phyloP scores from a whole-genome alignment of 2,113 vertebrate genomes.

The Triplophysa rosa region DNA sequence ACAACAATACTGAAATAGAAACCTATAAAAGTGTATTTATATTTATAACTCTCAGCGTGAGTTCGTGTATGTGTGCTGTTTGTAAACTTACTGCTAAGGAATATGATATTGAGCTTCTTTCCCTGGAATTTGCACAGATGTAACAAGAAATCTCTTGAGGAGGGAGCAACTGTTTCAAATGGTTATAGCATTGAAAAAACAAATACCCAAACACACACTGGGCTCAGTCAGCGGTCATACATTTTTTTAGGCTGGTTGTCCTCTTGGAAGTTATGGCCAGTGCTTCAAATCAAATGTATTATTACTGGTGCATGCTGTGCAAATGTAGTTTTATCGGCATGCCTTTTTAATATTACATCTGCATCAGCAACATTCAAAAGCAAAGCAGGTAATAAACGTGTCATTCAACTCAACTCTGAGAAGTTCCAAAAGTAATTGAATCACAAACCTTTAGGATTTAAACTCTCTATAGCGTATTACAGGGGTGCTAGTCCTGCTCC shows the following conservation, averaged over 20 bases:
- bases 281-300: background rate
- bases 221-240: background rate
- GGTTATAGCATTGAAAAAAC: background rate
- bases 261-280: background rate
- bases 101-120: too few species aligned
- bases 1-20: too few species aligned
- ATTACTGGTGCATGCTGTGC: background rate
- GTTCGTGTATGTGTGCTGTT: too few species aligned
- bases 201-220: background rate
- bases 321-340: constrained; percentile 2
- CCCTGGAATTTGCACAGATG: background rate
- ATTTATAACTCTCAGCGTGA: too few species aligned
- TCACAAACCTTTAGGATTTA: too few species aligned
- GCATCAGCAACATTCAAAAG: background rate
- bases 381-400: too few species aligned
- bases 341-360: background rate
- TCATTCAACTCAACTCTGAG: background rate
- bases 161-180: background rate
- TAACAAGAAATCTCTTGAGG: background rate
- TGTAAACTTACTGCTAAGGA: too few species aligned
- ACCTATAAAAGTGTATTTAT: too few species aligned
- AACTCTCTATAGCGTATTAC: too few species aligned
- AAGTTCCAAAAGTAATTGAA: too few species aligned
- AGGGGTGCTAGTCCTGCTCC: too few species aligned
- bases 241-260: background rate